These are phyloP conservation scores for Lycocerus yunnanus DNA, from an alignment of 2,888 invertebrate species.

Conservation along the genomic window DNA sequence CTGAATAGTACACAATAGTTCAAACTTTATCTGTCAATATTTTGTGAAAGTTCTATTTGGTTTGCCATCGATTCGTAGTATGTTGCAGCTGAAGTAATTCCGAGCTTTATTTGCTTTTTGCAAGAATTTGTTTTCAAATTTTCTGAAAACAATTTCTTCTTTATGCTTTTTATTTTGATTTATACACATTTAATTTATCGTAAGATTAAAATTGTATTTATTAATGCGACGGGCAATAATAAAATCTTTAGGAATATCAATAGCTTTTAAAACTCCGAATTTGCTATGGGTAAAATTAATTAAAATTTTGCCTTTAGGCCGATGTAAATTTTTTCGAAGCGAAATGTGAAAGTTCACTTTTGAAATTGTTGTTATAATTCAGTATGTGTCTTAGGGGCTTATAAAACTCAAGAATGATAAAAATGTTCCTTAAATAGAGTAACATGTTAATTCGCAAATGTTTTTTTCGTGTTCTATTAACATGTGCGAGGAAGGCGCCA, in stretches of 20 bases:
- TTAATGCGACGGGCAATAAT: background rate
- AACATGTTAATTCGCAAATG: background rate
- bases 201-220: no score
- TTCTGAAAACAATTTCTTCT: background rate
- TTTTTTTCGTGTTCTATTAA: slow-evolving; percentile 3
- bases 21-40: background rate
- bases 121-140: background rate
- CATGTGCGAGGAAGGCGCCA: slow-evolving; percentile 23
- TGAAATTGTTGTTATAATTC: background rate
- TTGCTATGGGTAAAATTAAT: background rate
- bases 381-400: background rate
- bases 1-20: background rate
- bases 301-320: background rate
- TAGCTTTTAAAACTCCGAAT: background rate
- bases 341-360: background rate
- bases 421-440: background rate
- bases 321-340: background rate
- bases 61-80: background rate
- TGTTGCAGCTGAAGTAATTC: background rate
- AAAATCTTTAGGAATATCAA: background rate
- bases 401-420: background rate
- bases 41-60: background rate
- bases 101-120: background rate
- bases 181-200: no score
- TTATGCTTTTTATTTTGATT: background rate